Base-by-base conservation (phyloP, 2,888 invertebrate species). In the Andrena camellia region DNA sequence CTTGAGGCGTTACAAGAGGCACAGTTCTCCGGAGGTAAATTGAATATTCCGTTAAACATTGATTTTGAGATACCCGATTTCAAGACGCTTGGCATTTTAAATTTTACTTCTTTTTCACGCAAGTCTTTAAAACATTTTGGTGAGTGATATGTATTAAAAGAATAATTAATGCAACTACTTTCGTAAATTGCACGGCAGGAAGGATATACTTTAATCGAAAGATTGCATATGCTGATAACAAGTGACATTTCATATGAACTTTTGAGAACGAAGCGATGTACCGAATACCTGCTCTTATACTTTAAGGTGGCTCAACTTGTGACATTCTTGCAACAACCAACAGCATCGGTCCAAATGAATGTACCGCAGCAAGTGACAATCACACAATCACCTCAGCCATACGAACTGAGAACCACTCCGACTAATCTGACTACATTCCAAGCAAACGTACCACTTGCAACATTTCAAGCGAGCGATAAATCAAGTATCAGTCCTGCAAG, bases 271-370 rank as follows among this genome's bases (percentile, higher is more conserved):
- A 59, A 10, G 20, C 68, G 23, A 20, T 20, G 31, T 7, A 29
- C 3, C 31, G 17, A 48, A 59, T 31, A 8, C 7, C 20, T 2
- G 52, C n/a, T 33, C 17, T 26, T 76, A 7, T 77, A 63, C 8
- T 87, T 83, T 2, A 88, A 97, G 95, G 97, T 97, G 90, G 96
- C 96, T 68, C 97, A 97, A 89, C 94, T 97, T 79, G 97, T 97
- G 73, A 97, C 97, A 93, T 97, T 97, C 93, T 95, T 97, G 6
- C 97, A 97, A 89, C 94, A 95, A 62, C 95, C 96, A 74, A 94
- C 95, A 57, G 81, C 78, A 67, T 86, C 91, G 23, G 79, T 94
- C 94, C 91, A 95, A 94, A 78, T 93, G 94, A 88, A 94, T 94
- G 80, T 94, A 94, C 89, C 82, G 78, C 86, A 82, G 88, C 94